Percentiles rank a stretch among this genome's conserved stretches.
These are phyloP conservation scores for Caenorhabditis remanei DNA, from an alignment of 1,140 invertebrate genomes.

Conservation along the genomic window DNA sequence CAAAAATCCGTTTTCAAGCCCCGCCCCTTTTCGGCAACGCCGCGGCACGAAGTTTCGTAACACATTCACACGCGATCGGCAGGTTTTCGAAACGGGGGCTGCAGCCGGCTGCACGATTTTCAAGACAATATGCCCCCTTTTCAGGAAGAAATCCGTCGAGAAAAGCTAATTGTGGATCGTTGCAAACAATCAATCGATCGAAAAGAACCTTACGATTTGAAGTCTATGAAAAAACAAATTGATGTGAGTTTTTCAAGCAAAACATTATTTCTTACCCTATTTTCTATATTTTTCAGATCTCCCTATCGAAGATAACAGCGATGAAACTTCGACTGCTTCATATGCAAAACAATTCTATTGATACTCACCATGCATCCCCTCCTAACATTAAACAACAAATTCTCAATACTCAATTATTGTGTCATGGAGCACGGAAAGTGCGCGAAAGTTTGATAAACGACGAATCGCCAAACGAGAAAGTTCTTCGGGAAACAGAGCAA, in stretches of 20 bases:
- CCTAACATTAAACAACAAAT: background rate
- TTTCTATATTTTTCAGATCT: slow-evolving; percentile 3
- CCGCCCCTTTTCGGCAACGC: too few species aligned
- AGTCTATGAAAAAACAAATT: slow-evolving; percentile 15
- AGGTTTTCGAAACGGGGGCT: too few species aligned
- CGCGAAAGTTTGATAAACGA: slow-evolving; percentile 11
- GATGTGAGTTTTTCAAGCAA: background rate
- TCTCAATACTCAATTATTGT: background rate
- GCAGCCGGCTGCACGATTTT: too few species aligned
- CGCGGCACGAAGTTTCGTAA: too few species aligned
- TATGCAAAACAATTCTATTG: slow-evolving; percentile 12
- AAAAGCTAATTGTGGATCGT: slow-evolving; percentile 39
- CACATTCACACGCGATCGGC: too few species aligned
- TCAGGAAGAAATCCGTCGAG: background rate
- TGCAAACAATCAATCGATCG: slow-evolving; percentile 46
- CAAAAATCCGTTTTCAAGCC: too few species aligned
- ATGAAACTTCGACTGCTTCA: slow-evolving; percentile 21
- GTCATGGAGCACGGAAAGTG: background rate
- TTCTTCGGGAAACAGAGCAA: slow-evolving; percentile 37
- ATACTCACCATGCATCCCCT: background rate
- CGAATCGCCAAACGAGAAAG: slow-evolving; percentile 30
- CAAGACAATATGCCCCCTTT: background rate
- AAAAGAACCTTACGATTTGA: slow-evolving; percentile 47
- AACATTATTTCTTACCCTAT: background rate
- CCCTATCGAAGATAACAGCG: slow-evolving; percentile 24